Evolutionary conservation across 2,888 invertebrate genomes (phyloP).

Genomic region (Hoplodrina ambigua): DNA sequence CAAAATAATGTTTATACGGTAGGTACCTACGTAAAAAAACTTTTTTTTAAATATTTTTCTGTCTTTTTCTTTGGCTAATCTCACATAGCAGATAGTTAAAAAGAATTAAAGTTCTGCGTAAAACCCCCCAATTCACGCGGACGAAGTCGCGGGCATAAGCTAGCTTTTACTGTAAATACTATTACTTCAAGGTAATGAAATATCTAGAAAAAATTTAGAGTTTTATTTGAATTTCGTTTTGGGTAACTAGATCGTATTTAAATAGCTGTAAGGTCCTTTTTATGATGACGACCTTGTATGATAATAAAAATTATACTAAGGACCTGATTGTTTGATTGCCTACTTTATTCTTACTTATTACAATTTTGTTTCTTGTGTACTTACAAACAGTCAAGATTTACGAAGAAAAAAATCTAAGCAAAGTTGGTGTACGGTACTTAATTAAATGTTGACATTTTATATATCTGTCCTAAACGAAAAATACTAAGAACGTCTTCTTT

Average conservation of each 20-base stretch:
- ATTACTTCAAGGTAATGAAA: not conserved
- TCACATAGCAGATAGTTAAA: no score
- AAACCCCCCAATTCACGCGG: no score
- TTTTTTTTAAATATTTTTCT: no score
- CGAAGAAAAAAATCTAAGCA: no score
- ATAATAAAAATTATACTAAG: constrained; percentile 22
- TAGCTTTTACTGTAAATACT: not conserved
- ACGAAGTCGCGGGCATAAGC: no score
- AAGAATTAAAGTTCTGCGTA: no score
- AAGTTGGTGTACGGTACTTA: no score
- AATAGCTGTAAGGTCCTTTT: constrained; percentile 7
- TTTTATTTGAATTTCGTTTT: not conserved
- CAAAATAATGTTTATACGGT: no score
- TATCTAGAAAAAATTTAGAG: not conserved
- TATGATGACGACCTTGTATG: not conserved
- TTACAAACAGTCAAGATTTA: not conserved
- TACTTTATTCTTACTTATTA: not conserved
- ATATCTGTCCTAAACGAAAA: not conserved
- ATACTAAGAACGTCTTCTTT: no score
- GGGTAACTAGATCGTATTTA: not conserved
- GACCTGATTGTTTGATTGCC: not conserved
- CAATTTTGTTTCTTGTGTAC: not conserved
- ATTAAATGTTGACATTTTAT: not conserved
- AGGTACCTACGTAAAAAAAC: no score
- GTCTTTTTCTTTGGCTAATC: no score